phyloP scores from a whole-genome alignment of 2,113 vertebrate genomes.

The Albula glossodonta region DNA sequence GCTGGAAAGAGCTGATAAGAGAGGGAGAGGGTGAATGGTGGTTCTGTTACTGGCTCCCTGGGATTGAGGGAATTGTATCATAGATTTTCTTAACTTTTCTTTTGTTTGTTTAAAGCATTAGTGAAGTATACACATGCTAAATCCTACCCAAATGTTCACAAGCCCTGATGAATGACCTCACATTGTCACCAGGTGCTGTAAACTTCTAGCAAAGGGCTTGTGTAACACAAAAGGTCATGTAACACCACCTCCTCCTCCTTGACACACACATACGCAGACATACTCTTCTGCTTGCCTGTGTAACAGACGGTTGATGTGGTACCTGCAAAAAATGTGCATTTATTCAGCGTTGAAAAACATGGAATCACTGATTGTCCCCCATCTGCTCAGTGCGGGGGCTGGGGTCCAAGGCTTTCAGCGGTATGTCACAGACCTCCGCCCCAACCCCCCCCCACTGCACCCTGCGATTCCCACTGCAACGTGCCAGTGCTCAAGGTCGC shows the following conservation, averaged over 20 bases:
- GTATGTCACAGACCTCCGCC: background rate
- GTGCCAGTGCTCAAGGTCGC: background rate
- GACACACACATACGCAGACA: too few relatives aligned
- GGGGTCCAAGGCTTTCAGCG: background rate
- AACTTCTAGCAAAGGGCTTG: background rate
- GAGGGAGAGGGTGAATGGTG: too few relatives aligned
- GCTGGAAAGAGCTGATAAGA: too few relatives aligned
- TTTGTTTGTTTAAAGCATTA: too few relatives aligned
- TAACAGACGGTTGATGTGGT: slow-evolving; percentile 51
- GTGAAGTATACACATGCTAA: too few relatives aligned
- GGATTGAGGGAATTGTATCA: too few relatives aligned
- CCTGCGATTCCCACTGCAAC: background rate
- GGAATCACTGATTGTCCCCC: slow-evolving; percentile 63
- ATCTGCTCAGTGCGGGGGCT: slow-evolving; percentile 57
- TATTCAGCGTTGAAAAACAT: slow-evolving; percentile 55
- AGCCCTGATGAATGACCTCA: background rate
- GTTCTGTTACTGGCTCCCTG: too few relatives aligned
- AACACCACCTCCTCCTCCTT: background rate
- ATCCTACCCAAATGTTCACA: too few relatives aligned
- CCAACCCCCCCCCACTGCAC: background rate
- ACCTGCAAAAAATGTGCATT: slow-evolving; percentile 61
- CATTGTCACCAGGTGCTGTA: background rate
- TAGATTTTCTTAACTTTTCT: too few relatives aligned
- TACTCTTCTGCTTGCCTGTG: slow-evolving; percentile 9
- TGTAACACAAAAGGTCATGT: background rate